Percentiles rank a stretch among this genome's conserved stretches.
Conservation (phyloP, 2,797 vertebrate species). For the Hemibagrus guttatus region DNA sequence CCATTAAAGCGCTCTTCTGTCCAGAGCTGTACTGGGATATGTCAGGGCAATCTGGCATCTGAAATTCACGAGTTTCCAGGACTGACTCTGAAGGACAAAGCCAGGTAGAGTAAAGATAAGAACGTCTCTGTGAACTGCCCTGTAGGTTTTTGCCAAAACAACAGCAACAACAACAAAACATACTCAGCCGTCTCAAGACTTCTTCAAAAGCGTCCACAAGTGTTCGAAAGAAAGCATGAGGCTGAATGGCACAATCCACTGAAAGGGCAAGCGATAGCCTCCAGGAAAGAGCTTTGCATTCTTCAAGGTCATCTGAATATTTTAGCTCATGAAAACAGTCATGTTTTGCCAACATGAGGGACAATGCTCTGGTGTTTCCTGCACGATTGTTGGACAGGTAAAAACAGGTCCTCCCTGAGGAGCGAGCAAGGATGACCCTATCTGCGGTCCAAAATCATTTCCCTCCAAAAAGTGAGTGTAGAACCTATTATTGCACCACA, state of each 20-base stretch:
- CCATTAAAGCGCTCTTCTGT: constrained; percentile 36
- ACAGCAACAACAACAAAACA: no score
- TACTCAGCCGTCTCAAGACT: background rate
- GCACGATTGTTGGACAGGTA: constrained; percentile 32
- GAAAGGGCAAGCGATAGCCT: constrained; percentile 16
- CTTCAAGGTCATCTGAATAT: constrained; percentile 15
- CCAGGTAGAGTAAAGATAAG: constrained; percentile 4
- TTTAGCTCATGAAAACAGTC: constrained; percentile 32
- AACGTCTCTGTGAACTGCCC: background rate
- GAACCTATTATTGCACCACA: background rate
- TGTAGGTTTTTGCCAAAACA: background rate
- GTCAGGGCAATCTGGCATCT: constrained; percentile 2
- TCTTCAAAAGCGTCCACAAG: background rate
- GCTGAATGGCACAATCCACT: background rate
- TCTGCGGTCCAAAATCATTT: constrained; percentile 27
- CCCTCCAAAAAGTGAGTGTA: background rate
- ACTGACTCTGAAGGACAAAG: background rate
- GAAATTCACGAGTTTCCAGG: constrained; percentile 10
- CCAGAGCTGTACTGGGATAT: constrained; percentile 8
- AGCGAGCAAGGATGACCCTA: constrained; percentile 3
- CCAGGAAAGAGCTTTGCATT: constrained; percentile 16
- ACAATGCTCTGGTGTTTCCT: constrained; percentile 28
- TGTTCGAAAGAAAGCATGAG: background rate
- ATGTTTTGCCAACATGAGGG: constrained; percentile 44
- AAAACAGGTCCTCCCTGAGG: constrained; percentile 29